phyloP scores from a whole-genome alignment of 2,797 vertebrate species.

The Garrulus glandarius region DNA sequence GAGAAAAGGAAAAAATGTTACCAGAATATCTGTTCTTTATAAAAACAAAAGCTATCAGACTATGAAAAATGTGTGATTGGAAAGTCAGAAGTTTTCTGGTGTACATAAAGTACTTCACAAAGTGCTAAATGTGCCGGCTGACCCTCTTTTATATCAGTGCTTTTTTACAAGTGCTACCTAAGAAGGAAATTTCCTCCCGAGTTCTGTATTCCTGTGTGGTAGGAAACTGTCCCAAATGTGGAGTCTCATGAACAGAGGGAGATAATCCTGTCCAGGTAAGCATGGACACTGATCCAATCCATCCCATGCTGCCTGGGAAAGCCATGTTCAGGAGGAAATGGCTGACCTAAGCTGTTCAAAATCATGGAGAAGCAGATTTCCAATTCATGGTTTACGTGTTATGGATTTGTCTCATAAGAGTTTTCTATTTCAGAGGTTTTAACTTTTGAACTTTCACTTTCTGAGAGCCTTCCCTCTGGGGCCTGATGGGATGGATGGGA shows the following conservation, averaged over 20 bases:
- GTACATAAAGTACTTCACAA: not conserved
- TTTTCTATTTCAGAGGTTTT: not conserved
- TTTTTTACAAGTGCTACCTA: not conserved
- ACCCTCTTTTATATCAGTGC: not conserved
- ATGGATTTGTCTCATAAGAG: not conserved
- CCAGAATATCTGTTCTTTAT: not conserved
- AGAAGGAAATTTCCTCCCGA: not conserved
- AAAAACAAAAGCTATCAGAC: not conserved
- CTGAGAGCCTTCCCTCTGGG: not conserved
- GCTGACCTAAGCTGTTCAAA: not conserved
- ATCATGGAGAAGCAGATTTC: not conserved
- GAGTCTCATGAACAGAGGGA: not conserved
- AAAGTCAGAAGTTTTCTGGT: not conserved
- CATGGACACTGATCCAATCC: not conserved
- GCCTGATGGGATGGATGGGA: not conserved
- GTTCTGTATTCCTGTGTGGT: not conserved
- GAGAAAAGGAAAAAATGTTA: not conserved
- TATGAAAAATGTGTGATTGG: not conserved
- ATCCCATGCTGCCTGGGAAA: not conserved
- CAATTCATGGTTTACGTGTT: not conserved
- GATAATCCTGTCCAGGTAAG: not conserved
- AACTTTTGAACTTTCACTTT: not conserved
- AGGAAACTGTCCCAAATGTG: not conserved
- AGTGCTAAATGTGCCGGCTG: not conserved
- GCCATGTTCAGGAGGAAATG: not conserved